phyloP scores from a whole-genome alignment of 2,113 vertebrate species.

The Promerops cafer region DNA sequence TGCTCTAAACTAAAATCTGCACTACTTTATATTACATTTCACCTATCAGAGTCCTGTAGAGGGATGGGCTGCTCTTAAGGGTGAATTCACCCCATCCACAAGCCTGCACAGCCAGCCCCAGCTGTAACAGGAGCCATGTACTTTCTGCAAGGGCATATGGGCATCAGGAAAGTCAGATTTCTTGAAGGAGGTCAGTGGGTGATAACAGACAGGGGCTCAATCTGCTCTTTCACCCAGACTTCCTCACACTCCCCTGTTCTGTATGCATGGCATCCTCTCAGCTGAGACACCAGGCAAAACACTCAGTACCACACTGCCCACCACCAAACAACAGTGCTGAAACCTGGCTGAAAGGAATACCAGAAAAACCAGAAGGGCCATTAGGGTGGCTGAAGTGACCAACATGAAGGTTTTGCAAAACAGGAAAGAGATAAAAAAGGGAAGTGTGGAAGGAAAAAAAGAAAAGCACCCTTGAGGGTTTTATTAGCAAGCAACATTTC shows the following conservation, averaged over 20 bases:
- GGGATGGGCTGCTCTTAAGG: neutral
- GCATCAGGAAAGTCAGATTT: neutral
- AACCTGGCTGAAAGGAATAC: neutral
- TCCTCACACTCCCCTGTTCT: neutral
- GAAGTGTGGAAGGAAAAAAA: too few relatives aligned
- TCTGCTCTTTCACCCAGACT: neutral
- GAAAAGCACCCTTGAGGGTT: neutral
- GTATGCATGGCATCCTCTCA: neutral
- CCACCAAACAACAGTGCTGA: neutral
- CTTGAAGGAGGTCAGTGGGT: neutral
- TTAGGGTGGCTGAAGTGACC: neutral
- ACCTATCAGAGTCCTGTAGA: neutral
- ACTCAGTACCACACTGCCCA: neutral
- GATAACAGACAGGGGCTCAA: neutral
- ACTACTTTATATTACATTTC: neutral
- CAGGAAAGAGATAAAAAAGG: rapidly evolving
- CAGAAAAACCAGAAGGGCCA: neutral
- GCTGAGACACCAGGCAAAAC: neutral
- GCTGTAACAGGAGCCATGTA: neutral
- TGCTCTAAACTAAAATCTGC: neutral
- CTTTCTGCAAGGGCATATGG: neutral
- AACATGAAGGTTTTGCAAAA: neutral
- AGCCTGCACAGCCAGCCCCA: neutral
- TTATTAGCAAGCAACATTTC: neutral
- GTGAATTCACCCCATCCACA: neutral